Evolutionary conservation across 2,888 invertebrate species (phyloP).

Genomic region (Drosophila glabriapex): DNA sequence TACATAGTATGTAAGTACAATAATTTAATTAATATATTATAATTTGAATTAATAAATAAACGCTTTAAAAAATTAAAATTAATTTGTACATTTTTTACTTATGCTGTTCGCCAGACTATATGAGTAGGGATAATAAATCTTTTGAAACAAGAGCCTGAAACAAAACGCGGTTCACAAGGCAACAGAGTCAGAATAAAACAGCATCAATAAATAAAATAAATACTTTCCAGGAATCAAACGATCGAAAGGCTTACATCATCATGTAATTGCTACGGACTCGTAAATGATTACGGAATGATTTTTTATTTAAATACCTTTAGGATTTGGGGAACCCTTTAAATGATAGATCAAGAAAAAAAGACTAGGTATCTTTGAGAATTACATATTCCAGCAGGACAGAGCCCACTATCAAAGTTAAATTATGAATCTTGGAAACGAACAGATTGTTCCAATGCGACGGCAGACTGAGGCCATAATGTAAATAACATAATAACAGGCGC

Average conservation of each 20-base stretch:
- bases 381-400: not conserved
- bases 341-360: not conserved
- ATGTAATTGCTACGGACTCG: not conserved
- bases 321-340: fast-evolving
- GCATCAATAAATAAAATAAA: not conserved
- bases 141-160: not conserved
- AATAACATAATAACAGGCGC: no score
- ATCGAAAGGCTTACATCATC: not conserved
- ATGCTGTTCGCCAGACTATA: not conserved
- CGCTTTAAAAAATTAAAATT: not conserved
- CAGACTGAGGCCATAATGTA: not conserved
- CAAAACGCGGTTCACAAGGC: not conserved
- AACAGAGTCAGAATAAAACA: not conserved
- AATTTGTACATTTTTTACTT: not conserved
- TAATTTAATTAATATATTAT: not conserved
- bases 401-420: not conserved
- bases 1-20: not conserved
- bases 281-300: not conserved
- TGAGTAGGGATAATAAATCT: not conserved
- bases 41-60: not conserved
- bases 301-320: not conserved
- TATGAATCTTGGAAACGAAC: not conserved
- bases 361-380: fast-evolving
- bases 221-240: not conserved
- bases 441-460: not conserved